A percentile compares a stretch with the other conserved stretches of the same genome.
Conservation (phyloP, 1,140 invertebrate genomes). For the Ylistrum balloti region DNA sequence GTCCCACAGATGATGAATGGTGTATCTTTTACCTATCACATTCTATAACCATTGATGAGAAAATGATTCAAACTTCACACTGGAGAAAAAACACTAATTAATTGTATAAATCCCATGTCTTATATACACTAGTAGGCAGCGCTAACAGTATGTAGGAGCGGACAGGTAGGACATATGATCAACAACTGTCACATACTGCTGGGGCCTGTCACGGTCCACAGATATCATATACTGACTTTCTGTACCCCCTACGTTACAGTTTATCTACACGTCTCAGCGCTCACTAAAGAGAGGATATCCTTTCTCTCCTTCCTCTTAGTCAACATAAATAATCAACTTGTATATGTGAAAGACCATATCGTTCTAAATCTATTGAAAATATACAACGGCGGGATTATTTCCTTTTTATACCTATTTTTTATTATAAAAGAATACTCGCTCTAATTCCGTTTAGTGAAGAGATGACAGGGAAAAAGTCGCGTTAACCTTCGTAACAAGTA, state of each 20-base stretch:
- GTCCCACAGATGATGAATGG: neutral
- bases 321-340: neutral
- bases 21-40: neutral
- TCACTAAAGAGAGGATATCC: conserved; percentile 18
- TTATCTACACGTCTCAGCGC: conserved; percentile 1
- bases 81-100: neutral
- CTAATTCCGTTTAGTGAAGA: neutral
- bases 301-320: neutral
- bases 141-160: neutral
- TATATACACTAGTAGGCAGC: neutral
- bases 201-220: neutral
- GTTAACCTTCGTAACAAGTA: neutral
- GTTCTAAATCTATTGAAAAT: neutral
- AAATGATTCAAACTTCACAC: neutral
- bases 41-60: neutral
- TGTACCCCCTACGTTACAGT: conserved; percentile 11
- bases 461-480: no score
- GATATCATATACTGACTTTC: neutral
- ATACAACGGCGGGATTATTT: neutral
- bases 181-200: neutral
- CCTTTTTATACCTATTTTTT: neutral
- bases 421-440: neutral
- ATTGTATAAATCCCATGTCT: neutral
- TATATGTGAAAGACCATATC: neutral
- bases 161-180: neutral